phyloP scores from a whole-genome alignment of 2,797 vertebrate species.

The Mus caroli region DNA sequence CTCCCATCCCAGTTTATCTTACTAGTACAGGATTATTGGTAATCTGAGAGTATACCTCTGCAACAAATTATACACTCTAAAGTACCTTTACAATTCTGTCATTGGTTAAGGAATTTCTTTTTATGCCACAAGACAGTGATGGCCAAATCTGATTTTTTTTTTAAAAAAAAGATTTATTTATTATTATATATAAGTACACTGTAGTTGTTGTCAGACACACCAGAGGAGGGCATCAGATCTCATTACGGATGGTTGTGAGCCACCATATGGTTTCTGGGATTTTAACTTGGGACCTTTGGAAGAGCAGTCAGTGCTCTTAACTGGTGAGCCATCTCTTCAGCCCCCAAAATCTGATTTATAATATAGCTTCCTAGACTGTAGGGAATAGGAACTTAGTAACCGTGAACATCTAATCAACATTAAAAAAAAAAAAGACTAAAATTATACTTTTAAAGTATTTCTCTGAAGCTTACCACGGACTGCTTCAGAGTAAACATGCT shows the following conservation, averaged over 20 bases:
- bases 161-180: no score
- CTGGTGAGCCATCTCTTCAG: no score
- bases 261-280: no score
- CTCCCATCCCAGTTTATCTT: neutral
- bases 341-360: slow-evolving; percentile 28
- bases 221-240: no score
- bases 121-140: slow-evolving; percentile 44
- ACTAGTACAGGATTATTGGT: slow-evolving; percentile 5
- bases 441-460: slow-evolving; percentile 12
- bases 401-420: slow-evolving; percentile 42
- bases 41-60: slow-evolving; percentile 11
- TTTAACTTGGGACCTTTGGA: no score
- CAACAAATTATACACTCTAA: slow-evolving; percentile 45
- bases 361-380: neutral
- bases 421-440: slow-evolving; percentile 56
- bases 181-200: no score
- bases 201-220: no score
- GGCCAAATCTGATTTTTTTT: slow-evolving; percentile 18
- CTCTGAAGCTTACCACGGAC: slow-evolving; percentile 5
- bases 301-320: no score
- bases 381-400: neutral
- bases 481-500: slow-evolving; percentile 20
- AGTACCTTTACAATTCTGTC: slow-evolving; percentile 56
- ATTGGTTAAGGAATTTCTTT: slow-evolving; percentile 39
- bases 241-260: no score